These are phyloP conservation scores for Orycteropus afer DNA, from an alignment of 2,113 vertebrate genomes.

Conservation along the genomic window DNA sequence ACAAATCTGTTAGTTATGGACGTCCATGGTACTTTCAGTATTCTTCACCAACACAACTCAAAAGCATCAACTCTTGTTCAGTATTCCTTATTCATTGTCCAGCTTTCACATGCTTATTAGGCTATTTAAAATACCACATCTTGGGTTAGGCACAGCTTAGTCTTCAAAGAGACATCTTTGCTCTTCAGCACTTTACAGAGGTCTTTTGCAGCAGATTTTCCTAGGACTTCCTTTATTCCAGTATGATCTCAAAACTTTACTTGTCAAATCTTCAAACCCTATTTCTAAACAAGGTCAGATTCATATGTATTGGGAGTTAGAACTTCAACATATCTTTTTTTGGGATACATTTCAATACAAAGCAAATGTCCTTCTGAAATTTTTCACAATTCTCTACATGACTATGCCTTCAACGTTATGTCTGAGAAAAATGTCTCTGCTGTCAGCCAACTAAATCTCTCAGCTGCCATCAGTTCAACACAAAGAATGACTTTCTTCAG, in stretches of 20 bases:
- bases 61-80: too few relatives aligned
- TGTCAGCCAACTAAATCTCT: neutral
- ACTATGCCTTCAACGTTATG: neutral
- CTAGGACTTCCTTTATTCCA: too few relatives aligned
- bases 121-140: too few relatives aligned
- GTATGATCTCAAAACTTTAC: neutral
- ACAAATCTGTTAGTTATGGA: too few relatives aligned
- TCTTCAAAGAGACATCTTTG: too few relatives aligned
- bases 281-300: neutral
- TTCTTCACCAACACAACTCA: too few relatives aligned
- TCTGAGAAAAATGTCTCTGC: neutral
- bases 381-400: neutral
- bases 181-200: too few relatives aligned
- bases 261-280: neutral
- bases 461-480: neutral
- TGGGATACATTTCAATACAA: neutral
- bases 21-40: too few relatives aligned
- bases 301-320: neutral
- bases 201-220: too few relatives aligned
- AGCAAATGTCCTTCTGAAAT: neutral
- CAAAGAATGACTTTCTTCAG: neutral
- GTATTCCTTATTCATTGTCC: too few relatives aligned
- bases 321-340: neutral
- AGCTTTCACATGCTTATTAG: too few relatives aligned
- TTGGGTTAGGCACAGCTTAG: too few relatives aligned